Evolutionary conservation across 2,797 vertebrate genomes (phyloP), one percentile per base, ranked within the genome.

Genomic region (Notamacropus eugenii): DNA sequence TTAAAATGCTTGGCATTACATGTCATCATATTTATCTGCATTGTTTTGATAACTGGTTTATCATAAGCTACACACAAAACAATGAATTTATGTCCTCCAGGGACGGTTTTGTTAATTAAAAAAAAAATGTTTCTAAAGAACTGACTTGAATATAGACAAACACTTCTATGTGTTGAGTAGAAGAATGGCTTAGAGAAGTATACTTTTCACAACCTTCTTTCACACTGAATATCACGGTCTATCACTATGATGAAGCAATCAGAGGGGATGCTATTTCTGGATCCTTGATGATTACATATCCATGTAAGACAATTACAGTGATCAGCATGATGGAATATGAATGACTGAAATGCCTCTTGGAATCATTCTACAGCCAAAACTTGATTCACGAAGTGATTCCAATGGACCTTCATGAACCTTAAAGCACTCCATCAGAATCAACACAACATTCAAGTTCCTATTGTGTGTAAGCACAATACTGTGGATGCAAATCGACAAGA

Each of bases 1-100:
- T 95, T 93, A 59, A 96, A 97, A 94, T 87, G 14, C 57, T 95
- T 54, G 56, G 14, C 91, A 54, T 52, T 91, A 50, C 56, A 28
- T 55, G 31, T 94, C 22, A 90, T 54, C 28, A 95, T 82, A 93
- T 55, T 29, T 94, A 67, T 55, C 50, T 92, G 24, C 57, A 5
- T 55, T 58, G n/a, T 90, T 95, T 46, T 87, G 96, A 56, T 29
- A 92, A 56, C 74, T 94, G 5, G 24, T 54, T 93, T 95, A 55
- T 56, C 58, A 58, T 82, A 96, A 96, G 31, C 28, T 92, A 22
- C 92, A 74, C 54, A 95, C 95, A 92, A n/a, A 27, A 93, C 14
- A 95, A 34, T 29, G 31, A 14, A 54, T 91, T 96, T 92, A 92
- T 93, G 57, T 94, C 9, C 54, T 95, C 40, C 34, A 11, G 90